phyloP scores from a whole-genome alignment of 1,140 invertebrate genomes.

The Ceratina japonica region DNA sequence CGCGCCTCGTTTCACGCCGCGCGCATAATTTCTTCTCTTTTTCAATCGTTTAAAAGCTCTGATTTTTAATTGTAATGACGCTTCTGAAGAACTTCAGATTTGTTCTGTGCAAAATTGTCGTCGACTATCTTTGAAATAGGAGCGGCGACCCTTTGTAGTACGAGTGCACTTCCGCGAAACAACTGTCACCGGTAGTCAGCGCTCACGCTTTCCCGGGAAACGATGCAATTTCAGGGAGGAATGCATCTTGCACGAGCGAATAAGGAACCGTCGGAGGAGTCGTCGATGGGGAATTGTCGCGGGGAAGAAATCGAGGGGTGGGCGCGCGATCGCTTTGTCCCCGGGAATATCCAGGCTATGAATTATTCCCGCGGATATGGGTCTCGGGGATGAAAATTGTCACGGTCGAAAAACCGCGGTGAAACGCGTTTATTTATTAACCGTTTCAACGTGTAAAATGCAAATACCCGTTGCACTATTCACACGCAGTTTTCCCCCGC shows the following conservation, averaged over 20 bases:
- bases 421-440: too few relatives aligned
- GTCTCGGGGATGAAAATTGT: neutral
- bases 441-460: too few relatives aligned
- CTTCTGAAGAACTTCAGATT: too few relatives aligned
- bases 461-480: too few relatives aligned
- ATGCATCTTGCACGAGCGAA: slow-evolving; percentile 3
- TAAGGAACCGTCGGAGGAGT: slow-evolving; percentile 14
- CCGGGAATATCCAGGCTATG: neutral
- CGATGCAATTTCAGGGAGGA: slow-evolving; percentile 15
- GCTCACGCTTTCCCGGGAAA: slow-evolving; percentile 31
- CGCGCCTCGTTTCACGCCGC: neutral
- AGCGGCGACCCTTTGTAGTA: neutral
- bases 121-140: too few relatives aligned
- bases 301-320: neutral
- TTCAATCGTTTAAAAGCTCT: too few relatives aligned
- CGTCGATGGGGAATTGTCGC: slow-evolving; percentile 20
- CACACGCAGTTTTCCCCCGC: too few relatives aligned
- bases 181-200: slow-evolving; percentile 38
- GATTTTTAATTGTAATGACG: too few relatives aligned
- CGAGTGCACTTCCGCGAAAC: slow-evolving; percentile 34
- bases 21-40: neutral
- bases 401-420: too few relatives aligned
- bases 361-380: neutral
- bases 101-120: too few relatives aligned
- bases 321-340: too few relatives aligned